Conservation (phyloP, 2,888 invertebrate genomes). For the Acronicta alni region DNA sequence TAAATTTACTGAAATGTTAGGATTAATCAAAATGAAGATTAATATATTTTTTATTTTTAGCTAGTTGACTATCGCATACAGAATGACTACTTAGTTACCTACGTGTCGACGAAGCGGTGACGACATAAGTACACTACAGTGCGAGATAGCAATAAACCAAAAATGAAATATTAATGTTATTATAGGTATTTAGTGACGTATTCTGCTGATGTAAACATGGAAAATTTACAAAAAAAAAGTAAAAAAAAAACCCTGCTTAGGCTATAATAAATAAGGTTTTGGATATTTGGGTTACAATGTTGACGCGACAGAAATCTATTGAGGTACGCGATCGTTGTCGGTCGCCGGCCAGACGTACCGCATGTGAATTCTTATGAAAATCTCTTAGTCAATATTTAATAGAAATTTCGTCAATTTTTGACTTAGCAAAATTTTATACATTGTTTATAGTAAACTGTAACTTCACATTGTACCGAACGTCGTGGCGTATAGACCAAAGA, state of each 20-base stretch:
- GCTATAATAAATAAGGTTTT: constrained; percentile 84
- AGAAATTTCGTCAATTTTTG: constrained; percentile 88
- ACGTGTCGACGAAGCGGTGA: constrained; percentile 65
- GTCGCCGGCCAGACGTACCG: constrained; percentile 75
- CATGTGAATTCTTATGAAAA: constrained; percentile 88
- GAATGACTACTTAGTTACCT: constrained; percentile 80
- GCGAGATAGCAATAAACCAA: constrained; percentile 89
- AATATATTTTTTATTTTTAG: constrained; percentile 89
- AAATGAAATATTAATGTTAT: constrained; percentile 87
- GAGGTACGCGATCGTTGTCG: constrained; percentile 72
- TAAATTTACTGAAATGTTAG: constrained; percentile 83
- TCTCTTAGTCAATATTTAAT: constrained; percentile 88
- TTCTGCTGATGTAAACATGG: constrained; percentile 87
- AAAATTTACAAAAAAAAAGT: constrained; percentile 82
- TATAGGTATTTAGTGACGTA: constrained; percentile 86
- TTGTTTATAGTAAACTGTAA: constrained; percentile 85
- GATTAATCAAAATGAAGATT: constrained; percentile 84
- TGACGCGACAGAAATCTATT: constrained; percentile 80
- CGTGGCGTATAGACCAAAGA: constrained; percentile 87
- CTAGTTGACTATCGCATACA: constrained; percentile 87
- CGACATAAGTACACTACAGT: constrained; percentile 73
- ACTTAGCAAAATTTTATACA: constrained; percentile 89
- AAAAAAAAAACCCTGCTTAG: constrained; percentile 88
- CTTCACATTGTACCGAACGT: constrained; percentile 83
- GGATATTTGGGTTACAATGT: constrained; percentile 82